A percentile compares a stretch with the other conserved stretches of the same genome.
These are phyloP conservation scores for Threskiornis aethiopicus DNA, from an alignment of 2,797 vertebrate genomes.

Conservation along the genomic window DNA sequence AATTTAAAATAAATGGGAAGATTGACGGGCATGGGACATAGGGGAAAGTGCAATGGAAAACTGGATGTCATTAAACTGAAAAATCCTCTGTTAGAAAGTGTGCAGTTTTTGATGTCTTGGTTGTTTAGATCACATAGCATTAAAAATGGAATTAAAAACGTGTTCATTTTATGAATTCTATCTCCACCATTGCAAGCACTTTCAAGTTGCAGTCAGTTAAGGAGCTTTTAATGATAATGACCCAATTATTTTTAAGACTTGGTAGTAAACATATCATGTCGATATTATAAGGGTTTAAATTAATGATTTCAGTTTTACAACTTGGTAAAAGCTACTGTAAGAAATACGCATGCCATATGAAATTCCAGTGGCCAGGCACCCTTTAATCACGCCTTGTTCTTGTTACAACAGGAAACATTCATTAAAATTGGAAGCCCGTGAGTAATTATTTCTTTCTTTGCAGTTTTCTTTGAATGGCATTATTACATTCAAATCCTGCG, in stretches of 20 bases:
- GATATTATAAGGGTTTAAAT: slow-evolving; percentile 42
- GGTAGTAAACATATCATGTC: slow-evolving; percentile 31
- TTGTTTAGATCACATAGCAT: slow-evolving; percentile 34
- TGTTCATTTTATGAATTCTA: not conserved
- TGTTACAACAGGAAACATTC: not conserved
- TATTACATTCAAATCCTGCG: not conserved
- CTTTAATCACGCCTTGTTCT: not conserved
- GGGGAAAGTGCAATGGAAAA: not conserved
- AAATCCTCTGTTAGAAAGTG: not conserved
- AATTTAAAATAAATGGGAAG: not conserved
- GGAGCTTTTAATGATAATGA: slow-evolving; percentile 51
- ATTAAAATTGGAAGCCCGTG: slow-evolving; percentile 32
- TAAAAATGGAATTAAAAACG: slow-evolving; percentile 43
- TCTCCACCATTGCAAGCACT: not conserved
- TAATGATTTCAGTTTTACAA: slow-evolving; percentile 14
- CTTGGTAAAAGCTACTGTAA: slow-evolving; percentile 5
- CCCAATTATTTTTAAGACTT: slow-evolving; percentile 56
- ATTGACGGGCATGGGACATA: not conserved
- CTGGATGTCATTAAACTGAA: not conserved
- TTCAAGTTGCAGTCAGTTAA: slow-evolving; percentile 36
- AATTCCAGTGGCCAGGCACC: not conserved
- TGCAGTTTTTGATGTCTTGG: slow-evolving; percentile 25
- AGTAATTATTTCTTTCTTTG: slow-evolving; percentile 8
- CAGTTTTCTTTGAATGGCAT: not conserved
- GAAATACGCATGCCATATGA: not conserved